Evolutionary conservation across 1,140 invertebrate species (phyloP).

Genomic region (Centruroides vittatus): DNA sequence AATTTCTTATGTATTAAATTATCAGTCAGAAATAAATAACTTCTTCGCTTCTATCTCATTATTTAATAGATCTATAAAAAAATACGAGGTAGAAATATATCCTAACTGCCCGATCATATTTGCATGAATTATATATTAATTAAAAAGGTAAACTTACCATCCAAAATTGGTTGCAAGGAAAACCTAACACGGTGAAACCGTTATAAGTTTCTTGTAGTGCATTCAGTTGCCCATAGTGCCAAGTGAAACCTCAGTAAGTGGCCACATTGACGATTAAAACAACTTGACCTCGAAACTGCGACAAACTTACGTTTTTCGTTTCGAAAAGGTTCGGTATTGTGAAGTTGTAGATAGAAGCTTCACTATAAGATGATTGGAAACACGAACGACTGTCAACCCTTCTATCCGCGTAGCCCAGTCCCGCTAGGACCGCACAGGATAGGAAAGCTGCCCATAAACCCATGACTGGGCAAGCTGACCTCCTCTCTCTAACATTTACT

Average conservation of each 20-base stretch:
- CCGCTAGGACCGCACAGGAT: not conserved
- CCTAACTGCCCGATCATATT: too few relatives aligned
- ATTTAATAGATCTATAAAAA: too few relatives aligned
- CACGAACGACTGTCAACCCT: not conserved
- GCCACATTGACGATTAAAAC: conserved; percentile 39
- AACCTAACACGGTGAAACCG: conserved; percentile 33
- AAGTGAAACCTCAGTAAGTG: conserved; percentile 36
- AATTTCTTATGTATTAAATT: too few relatives aligned
- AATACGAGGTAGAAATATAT: too few relatives aligned
- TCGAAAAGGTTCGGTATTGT: conserved; percentile 15
- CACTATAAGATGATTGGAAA: not conserved
- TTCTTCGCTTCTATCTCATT: too few relatives aligned
- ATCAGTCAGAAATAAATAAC: too few relatives aligned
- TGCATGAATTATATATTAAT: too few relatives aligned
- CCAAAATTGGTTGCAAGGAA: conserved; percentile 41
- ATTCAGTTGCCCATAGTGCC: conserved; percentile 33
- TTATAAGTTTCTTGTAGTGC: conserved; percentile 28
- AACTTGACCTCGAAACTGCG: conserved; percentile 27
- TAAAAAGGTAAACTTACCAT: conserved; percentile 20
- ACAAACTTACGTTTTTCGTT: conserved; percentile 15
- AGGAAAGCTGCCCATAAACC: not conserved
- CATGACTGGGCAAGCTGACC: too few relatives aligned
- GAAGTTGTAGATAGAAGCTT: conserved; percentile 9
- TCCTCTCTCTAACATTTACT: too few relatives aligned
- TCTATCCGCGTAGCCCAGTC: not conserved